Conservation (phyloP, 2,113 vertebrate genomes). For the Melanostigma gelatinosum region DNA sequence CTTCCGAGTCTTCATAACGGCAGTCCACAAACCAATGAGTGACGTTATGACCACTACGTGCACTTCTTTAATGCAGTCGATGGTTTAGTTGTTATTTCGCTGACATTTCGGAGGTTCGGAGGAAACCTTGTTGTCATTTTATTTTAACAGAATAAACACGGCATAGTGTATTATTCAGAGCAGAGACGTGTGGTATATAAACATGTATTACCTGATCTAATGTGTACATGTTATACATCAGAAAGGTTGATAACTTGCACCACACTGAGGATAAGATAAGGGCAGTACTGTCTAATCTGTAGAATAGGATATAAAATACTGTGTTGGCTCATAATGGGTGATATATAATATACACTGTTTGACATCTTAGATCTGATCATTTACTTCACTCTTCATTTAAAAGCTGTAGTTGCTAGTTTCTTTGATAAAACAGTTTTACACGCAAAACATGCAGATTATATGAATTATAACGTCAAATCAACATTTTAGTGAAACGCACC, state of each 20-base stretch:
- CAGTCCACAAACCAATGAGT: neutral
- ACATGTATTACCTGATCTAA: neutral
- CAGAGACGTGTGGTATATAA: slow-evolving; percentile 12
- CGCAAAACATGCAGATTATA: neutral
- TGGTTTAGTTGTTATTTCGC: neutral
- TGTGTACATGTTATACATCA: neutral
- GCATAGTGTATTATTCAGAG: neutral
- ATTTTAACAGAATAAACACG: neutral
- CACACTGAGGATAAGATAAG: neutral
- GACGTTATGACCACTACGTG: neutral
- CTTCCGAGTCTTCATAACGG: no score
- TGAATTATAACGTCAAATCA: no score
- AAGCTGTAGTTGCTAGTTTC: neutral
- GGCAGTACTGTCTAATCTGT: neutral
- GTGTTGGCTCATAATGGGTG: neutral
- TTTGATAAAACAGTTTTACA: neutral
- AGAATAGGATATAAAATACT: neutral
- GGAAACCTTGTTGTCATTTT: neutral
- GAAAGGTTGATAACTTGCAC: slow-evolving; percentile 10
- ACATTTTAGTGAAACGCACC: neutral
- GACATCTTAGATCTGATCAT: neutral
- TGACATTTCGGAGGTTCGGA: neutral
- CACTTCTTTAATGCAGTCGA: no score
- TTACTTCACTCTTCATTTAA: neutral
- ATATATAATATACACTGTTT: neutral